Evolutionary conservation across 2,888 invertebrate genomes (phyloP), one percentile per base, ranked within the genome.

Genomic region (Latrodectus hesperus): DNA sequence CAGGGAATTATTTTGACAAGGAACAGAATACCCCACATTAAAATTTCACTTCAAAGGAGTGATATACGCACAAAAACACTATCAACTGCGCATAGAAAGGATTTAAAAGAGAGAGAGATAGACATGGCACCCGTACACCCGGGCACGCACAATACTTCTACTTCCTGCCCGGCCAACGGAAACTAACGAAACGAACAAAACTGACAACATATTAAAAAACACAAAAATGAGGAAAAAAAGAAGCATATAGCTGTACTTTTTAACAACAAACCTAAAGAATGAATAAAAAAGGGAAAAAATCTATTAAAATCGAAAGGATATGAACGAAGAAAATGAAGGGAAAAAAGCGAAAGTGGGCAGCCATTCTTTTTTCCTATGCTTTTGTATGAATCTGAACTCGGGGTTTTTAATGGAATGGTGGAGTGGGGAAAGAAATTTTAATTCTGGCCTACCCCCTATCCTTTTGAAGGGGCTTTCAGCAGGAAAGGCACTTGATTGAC

Each of bases 401-500:
- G 17, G 17, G 67, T 26, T 67, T 67, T 67, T 67, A 67, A 65
- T 65, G 26, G 38, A 38, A 38, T 38, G 38, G 38, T 38, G 38
- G 38, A 38, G 38, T 38, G 38, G 38, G 38, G 38, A 6, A 38
- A 4, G 60, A 10, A 60, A 16, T 60, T 60, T 60, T 16, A 60
- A 16, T 60, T n/a, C n/a, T 60, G 60, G 14, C 10, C 60, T 16
- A n/a, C 60, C 60, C 60, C 60, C n/a, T 60, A 16, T 12, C 60
- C n/a, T 60, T 60, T 60, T 16, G 6, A 60, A 60, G 60, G 60
- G 60, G 60, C n/a, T 60, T 60, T 60, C 60, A 60, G 60, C 60
- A 60, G 60, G 60, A 60, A 60, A 60, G n/a, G 60, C 60, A 60
- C 10, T 76, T 76, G 76, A 76, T 65, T 76, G 76, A 76, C 76